Evolutionary conservation across 2,797 vertebrate species (phyloP).

Genomic region (Sternarchorhynchus goeldii): DNA sequence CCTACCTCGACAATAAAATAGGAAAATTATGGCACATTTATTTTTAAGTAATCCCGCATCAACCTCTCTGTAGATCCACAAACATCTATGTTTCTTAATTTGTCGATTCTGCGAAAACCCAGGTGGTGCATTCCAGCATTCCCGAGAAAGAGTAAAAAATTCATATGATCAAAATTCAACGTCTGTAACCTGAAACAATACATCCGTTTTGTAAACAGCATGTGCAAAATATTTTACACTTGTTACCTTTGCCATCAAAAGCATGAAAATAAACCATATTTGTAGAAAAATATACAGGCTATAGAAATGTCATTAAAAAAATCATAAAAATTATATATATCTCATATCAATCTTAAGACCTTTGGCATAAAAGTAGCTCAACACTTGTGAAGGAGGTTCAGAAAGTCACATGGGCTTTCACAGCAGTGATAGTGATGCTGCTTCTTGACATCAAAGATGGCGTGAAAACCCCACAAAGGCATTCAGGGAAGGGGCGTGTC

Average conservation of each 20-base stretch:
- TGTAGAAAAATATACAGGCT: constrained; percentile 70
- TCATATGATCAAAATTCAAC: constrained; percentile 19
- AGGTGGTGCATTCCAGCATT: constrained; percentile 42
- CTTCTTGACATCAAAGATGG: constrained; percentile 50
- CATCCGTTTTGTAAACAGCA: constrained; percentile 34
- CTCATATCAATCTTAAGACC: constrained; percentile 51
- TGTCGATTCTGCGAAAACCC: constrained; percentile 15
- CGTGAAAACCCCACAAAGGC: constrained; percentile 22
- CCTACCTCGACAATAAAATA: constrained; percentile 24
- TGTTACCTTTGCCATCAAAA: constrained; percentile 39
- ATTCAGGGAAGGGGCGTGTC: constrained; percentile 13
- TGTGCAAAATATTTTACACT: constrained; percentile 48
- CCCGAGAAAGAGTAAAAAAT: constrained; percentile 22
- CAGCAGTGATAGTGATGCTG: constrained; percentile 41
- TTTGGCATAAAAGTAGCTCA: constrained; percentile 49
- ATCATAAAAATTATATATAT: constrained; percentile 12
- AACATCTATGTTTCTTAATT: constrained; percentile 20
- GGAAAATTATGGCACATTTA: constrained; percentile 25
- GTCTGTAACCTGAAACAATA: constrained; percentile 37
- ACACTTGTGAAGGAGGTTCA: constrained; percentile 47
- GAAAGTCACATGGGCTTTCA: constrained; percentile 38
- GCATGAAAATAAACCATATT: constrained; percentile 58
- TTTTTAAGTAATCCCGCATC: not conserved
- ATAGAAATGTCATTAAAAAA: constrained; percentile 55
- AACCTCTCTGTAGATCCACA: not conserved